A percentile compares a stretch with the other conserved stretches of the same genome.
Evolutionary conservation across 2,113 vertebrate species (phyloP).

Genomic region (Collichthys lucidus): DNA sequence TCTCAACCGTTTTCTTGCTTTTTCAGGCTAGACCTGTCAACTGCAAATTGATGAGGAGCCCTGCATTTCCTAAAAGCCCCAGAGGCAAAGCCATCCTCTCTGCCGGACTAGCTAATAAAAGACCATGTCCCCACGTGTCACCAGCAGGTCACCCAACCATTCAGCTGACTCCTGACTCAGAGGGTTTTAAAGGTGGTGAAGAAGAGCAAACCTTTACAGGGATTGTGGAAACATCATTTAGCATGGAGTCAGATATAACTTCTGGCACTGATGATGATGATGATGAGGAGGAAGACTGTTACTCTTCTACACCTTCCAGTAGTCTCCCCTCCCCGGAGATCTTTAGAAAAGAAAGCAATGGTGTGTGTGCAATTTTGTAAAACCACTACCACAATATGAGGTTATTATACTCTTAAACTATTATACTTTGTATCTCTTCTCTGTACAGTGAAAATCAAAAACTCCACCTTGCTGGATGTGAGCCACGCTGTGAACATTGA

Average conservation of each 20-base stretch:
- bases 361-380: conserved; percentile 69
- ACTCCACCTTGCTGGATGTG: conserved; percentile 91
- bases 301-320: conserved; percentile 39
- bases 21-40: conserved; percentile 18
- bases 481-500: conserved; percentile 86
- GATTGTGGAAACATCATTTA: conserved; percentile 1
- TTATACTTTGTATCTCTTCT: background rate
- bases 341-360: conserved; percentile 79
- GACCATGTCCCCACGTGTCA: background rate
- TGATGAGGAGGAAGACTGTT: background rate
- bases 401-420: too few species aligned
- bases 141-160: background rate
- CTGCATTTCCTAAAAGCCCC: background rate
- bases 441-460: conserved; percentile 77
- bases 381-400: background rate
- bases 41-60: background rate
- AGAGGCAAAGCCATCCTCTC: background rate
- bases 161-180: background rate
- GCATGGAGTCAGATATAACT: conserved; percentile 23
- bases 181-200: background rate
- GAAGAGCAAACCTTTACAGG: background rate
- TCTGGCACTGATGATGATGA: conserved; percentile 29
- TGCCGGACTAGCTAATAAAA: background rate
- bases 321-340: conserved; percentile 87
- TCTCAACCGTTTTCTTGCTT: background rate